Evolutionary conservation across 2,797 vertebrate genomes (phyloP).

Genomic region (Spea hammondii): DNA sequence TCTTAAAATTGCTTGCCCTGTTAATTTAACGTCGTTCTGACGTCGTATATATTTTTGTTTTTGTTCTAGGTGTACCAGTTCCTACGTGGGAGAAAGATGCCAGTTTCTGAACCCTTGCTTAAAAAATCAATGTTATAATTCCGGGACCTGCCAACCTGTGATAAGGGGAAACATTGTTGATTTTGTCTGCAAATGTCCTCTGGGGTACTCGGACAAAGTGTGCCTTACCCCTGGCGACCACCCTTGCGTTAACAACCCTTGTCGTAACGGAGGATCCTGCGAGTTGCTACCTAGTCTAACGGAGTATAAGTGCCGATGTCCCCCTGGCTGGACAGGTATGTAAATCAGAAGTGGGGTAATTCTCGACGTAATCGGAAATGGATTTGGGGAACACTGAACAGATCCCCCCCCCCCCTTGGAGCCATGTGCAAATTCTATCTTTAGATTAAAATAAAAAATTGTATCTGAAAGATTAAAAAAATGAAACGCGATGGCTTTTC

Average conservation of each 20-base stretch:
- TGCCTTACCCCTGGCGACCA: slow-evolving; percentile 89
- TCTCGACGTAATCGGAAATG: too few species aligned
- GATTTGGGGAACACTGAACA: too few species aligned
- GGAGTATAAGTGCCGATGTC: slow-evolving; percentile 84
- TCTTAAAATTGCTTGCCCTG: too few species aligned
- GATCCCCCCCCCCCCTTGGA: too few species aligned
- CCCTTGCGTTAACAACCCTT: slow-evolving; percentile 86
- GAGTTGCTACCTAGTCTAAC: slow-evolving; percentile 75
- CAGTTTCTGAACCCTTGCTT: slow-evolving; percentile 85
- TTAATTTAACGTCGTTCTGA: neutral
- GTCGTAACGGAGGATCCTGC: slow-evolving; percentile 89
- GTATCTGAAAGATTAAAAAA: too few species aligned
- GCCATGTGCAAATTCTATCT: too few species aligned
- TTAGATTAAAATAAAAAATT: too few species aligned
- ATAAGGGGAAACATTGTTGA: slow-evolving; percentile 72
- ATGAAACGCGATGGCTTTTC: too few species aligned
- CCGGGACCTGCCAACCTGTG: slow-evolving; percentile 76
- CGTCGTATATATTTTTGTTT: neutral
- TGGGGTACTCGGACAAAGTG: slow-evolving; percentile 86
- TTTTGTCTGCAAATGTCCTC: slow-evolving; percentile 79
- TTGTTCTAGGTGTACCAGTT: slow-evolving; percentile 73
- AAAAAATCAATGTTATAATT: slow-evolving; percentile 85
- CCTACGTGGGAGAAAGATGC: slow-evolving; percentile 81
- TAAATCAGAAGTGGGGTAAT: neutral
- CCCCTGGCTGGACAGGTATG: slow-evolving; percentile 92